These are phyloP conservation scores for Coleophora deauratella DNA, from an alignment of 2,888 invertebrate genomes.

Conservation along the genomic window DNA sequence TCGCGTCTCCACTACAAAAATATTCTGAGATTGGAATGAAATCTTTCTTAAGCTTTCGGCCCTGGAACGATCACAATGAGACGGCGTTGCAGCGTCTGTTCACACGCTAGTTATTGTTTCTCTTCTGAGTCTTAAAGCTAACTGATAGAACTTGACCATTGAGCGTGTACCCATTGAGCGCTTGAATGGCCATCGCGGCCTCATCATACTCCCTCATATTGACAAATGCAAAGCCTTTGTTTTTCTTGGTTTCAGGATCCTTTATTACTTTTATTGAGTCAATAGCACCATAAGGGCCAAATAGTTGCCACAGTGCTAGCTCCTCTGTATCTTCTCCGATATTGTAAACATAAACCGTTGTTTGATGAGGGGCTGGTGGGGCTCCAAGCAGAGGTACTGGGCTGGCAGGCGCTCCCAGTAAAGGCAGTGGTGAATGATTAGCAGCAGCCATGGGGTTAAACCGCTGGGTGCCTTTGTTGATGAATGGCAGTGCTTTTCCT, in stretches of 20 bases:
- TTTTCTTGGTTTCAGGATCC: constrained; percentile 71
- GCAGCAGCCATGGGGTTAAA: constrained; percentile 67
- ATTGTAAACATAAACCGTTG: constrained; percentile 72
- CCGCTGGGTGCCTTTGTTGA: constrained; percentile 68
- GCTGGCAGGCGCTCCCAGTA: constrained; percentile 60
- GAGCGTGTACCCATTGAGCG: constrained; percentile 71
- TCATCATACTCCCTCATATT: constrained; percentile 73
- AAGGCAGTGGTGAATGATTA: constrained; percentile 59
- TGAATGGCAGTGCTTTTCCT: constrained; percentile 67
- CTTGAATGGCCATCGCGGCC: constrained; percentile 70
- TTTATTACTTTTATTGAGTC: constrained; percentile 72
- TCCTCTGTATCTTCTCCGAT: constrained; percentile 70
- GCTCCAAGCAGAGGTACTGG: constrained; percentile 58
- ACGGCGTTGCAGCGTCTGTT: constrained; percentile 59
- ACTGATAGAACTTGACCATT: constrained; percentile 72
- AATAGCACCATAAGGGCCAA: constrained; percentile 69
- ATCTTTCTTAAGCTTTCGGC: constrained; percentile 60
- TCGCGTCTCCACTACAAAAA: constrained; percentile 71
- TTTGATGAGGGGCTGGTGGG: constrained; percentile 56
- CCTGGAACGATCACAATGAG: constrained; percentile 57
- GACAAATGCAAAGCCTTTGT: constrained; percentile 70
- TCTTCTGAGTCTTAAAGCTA: constrained; percentile 74
- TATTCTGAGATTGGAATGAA: constrained; percentile 74
- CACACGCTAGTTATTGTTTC: constrained; percentile 53
- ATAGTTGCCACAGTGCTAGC: constrained; percentile 68